Base-by-base conservation (phyloP, 2,113 vertebrate species). In the Malurus alboscapulatus region DNA sequence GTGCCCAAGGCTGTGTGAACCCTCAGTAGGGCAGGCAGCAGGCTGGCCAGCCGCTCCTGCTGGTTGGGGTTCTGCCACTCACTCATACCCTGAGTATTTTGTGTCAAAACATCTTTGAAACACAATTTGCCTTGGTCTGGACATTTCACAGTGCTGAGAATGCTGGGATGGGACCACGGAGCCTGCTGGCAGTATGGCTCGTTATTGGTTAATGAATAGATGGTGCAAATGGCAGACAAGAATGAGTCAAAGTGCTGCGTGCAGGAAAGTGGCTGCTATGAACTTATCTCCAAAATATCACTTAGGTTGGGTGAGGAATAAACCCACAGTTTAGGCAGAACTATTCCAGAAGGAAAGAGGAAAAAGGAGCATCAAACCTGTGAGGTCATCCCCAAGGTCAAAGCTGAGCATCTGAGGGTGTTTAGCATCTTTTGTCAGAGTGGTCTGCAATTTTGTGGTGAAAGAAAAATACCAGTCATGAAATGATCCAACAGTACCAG, bases 171-270 rank as follows among this genome's bases (percentile, higher is more conserved):
- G 66, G 86, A 48, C 40, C 20, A 7, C 17, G 0, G 21, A 54
- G 32, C 38, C 26, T 6, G 21, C 17, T 4, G 2, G 69, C 81
- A 77, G 30, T 14, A 7, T 1, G 0, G 20, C 30, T 3, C 4
- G 0, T 22, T 25, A 2, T 27, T 4, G 1, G 16, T 47, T 11
- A 21, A 26, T 8, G 72, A 29, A 65, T 5, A 66, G 78, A 18
- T 4, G 5, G 27, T 15, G 40, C 84, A 65, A 45, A 38, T 30
- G 32, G 30, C 62, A 44, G 59, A 25, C 13, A 50, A 30, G 67
- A 63, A 25, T 1, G 0, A 51, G 63, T 34, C 26, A 21, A 62
- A 68, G 36, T 10, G 14, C 63, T 21, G 17, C 4, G 18, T 66
- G 44, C n/a, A 29, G 34, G 40, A 25, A 24, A 48, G 7, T 20